A percentile compares a stretch with the other conserved stretches of the same genome.
These are phyloP conservation scores for Gymnoscopelus braueri DNA, from an alignment of 2,797 vertebrate species.

Conservation along the genomic window DNA sequence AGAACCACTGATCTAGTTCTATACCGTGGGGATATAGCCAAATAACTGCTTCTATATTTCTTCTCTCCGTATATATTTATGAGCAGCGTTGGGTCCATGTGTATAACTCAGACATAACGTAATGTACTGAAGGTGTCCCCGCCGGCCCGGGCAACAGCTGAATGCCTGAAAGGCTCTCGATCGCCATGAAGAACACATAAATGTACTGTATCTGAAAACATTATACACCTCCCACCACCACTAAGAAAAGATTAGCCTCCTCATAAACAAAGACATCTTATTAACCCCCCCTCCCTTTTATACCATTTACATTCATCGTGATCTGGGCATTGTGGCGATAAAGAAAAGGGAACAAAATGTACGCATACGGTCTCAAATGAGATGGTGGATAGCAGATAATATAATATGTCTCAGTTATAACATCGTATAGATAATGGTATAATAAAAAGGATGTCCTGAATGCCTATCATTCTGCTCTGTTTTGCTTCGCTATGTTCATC, in stretches of 20 bases:
- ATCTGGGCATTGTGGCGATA: constrained; percentile 50
- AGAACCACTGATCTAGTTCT: too few species aligned
- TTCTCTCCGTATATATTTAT: too few species aligned
- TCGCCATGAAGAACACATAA: too few species aligned
- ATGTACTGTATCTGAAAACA: not conserved
- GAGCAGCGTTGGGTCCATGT: too few species aligned
- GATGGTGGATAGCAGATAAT: constrained; percentile 49
- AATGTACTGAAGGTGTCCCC: too few species aligned
- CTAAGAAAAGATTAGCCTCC: constrained; percentile 54
- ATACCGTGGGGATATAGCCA: too few species aligned
- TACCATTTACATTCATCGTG: constrained; percentile 74
- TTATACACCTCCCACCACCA: constrained; percentile 32
- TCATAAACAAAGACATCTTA: constrained; percentile 29
- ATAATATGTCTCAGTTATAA: constrained; percentile 43
- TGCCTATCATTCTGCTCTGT: constrained; percentile 77
- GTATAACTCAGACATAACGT: too few species aligned
- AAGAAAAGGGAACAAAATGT: constrained; percentile 32
- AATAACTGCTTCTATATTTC: too few species aligned
- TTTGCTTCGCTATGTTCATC: constrained; percentile 70
- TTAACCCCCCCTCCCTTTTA: constrained; percentile 2
- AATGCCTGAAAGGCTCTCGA: too few species aligned
- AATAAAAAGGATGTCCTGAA: constrained; percentile 68
- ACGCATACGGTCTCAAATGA: not conserved
- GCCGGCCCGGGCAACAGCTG: too few species aligned
- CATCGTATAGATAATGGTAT: constrained; percentile 51